phyloP scores from a whole-genome alignment of 2,113 vertebrate genomes.

The Laticauda laticaudata region DNA sequence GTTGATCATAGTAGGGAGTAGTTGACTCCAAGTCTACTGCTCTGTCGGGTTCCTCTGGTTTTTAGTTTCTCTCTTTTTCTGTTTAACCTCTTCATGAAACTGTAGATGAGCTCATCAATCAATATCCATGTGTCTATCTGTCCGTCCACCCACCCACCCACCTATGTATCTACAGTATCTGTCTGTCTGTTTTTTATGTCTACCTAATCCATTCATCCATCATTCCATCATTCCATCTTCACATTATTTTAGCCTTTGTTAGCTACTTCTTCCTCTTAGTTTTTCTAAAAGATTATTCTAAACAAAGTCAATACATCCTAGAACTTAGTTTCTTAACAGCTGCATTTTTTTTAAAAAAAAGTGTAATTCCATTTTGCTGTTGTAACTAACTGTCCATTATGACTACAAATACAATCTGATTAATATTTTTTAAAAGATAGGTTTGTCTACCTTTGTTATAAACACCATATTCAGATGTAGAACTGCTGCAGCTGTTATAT shows the following conservation, averaged over 20 bases:
- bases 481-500: constrained; percentile 72
- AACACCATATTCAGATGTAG: constrained; percentile 73
- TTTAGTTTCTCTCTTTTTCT: background rate
- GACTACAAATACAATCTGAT: constrained; percentile 72
- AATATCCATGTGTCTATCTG: background rate
- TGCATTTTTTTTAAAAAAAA: constrained; percentile 65
- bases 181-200: too few species aligned
- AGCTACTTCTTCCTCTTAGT: background rate
- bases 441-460: constrained; percentile 76
- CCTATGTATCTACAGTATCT: background rate
- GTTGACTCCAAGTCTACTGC: background rate
- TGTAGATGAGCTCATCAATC: background rate
- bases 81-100: background rate
- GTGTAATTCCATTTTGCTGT: constrained; percentile 50
- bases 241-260: background rate
- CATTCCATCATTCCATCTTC: background rate
- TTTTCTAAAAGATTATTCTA: constrained; percentile 37
- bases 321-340: constrained; percentile 66
- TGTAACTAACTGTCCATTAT: constrained; percentile 59
- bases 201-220: too few species aligned
- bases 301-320: constrained; percentile 58
- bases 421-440: constrained; percentile 64
- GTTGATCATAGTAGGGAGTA: background rate
- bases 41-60: background rate
- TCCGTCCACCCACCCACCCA: too few species aligned